Evolutionary conservation across 2,797 vertebrate genomes (phyloP), one percentile per base, ranked within the genome.

Genomic region (Podarcis siculus): DNA sequence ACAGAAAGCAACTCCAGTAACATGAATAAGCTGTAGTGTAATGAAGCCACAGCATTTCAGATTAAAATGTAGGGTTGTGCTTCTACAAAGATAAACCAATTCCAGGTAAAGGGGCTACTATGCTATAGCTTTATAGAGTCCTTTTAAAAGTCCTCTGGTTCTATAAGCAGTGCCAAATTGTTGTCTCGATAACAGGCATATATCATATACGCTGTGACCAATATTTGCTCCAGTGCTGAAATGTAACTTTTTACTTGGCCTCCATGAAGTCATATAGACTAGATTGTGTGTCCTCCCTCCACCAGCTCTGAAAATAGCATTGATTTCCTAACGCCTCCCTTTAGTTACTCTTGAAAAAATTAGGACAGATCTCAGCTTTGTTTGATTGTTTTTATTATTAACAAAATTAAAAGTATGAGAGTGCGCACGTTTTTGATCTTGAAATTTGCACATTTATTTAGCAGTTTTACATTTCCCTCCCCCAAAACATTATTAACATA

Each of bases 361-460:
- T 92, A 93, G 88, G 90, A 95, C 93, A 82, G 91, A 93, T 91
- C 93, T 96, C 90, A 95, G 94, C 90, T 97, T 97, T 96, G 95
- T 97, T 55, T 97, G 88, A 93, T 96, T 95, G 95, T 45, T 89
- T 88, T 82, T 87, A 79, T 67, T 90, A 55, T 92, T 94, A 88
- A 88, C 96, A 94, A 92, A 96, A 96, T 95, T 94, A 95, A 89
- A 72, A 89, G 96, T 96, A 93, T 92, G 95, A 95, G 95, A 95
- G 94, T 93, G 93, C 93, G 94, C 91, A 95, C 67, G 73, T 61
- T 92, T 88, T 92, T 89, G 90, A 95, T 94, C 92, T 93, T 93
- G 85, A 94, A 87, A 90, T 95, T 82, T 86, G 93, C 93, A 96
- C 93, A 93, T 96, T 96, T 95, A 96, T 96, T 96, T 83, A 92